Evolutionary conservation across 2,888 invertebrate species (phyloP), one percentile per base, ranked within the genome.

Genomic region (Acrobasis repandana): DNA sequence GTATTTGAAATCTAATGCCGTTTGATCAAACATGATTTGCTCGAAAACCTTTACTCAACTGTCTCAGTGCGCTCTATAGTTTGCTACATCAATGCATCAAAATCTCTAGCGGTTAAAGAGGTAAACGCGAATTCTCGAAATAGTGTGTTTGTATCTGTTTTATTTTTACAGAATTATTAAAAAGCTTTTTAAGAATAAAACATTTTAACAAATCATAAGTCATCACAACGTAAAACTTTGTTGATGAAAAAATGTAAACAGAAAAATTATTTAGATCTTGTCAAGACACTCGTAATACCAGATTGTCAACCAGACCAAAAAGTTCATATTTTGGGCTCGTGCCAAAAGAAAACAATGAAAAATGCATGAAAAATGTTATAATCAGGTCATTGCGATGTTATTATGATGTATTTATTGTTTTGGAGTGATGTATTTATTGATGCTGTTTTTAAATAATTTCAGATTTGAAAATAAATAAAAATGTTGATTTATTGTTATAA

Each of bases 301-400:
- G 15, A 36, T 36, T 52, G 52, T 52, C 52, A 52, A 36, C 52
- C 50, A 28, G 50, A 9, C 34, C 16, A 36, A 52, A 36, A 52
- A 52, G n/a, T 15, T 36, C 6, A 4, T 34, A 16, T 36, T 51
- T 36, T 52, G 52, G 52, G 36, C 9, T 10, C 52, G 6, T 2
- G 36, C 52, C 52, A 52, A 52, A 52, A 4, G 9, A 18, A 16
- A 36, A 36, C 16, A 36, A 36, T 52, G 15, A 36, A 16, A 43
- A 10, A 56, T 56, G 46, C 28, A 36, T 52, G 15, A 36, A 16
- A 43, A 10, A 56, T 56, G 46, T 46, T 56, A 10, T 20, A 20
- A 46, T 20, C n/a, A 20, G 52, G 16, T 52, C 28, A 43, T 43
- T 33, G 46, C 28, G 43, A 15, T 15, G 47, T 47, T 47, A 57